phyloP scores from a whole-genome alignment of 2,113 vertebrate species.

The Ptyas mucosa region DNA sequence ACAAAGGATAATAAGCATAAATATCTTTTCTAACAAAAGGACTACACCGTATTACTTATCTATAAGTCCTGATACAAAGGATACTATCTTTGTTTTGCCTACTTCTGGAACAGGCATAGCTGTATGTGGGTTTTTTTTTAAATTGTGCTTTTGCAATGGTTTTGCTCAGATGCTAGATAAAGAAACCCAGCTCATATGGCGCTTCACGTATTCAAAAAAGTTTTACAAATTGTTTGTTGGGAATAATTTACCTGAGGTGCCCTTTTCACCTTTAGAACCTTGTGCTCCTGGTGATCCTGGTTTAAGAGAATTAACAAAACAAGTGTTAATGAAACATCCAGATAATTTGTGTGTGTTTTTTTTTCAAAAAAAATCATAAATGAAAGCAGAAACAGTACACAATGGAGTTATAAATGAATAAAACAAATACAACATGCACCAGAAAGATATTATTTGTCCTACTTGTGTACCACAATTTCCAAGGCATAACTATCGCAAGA shows the following conservation, averaged over 20 bases:
- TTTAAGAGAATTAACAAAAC: conserved; percentile 23
- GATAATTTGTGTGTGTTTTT: neutral
- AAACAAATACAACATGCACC: neutral
- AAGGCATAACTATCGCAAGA: neutral
- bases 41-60: neutral
- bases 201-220: neutral
- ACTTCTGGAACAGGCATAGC: neutral
- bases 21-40: neutral
- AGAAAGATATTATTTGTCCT: neutral
- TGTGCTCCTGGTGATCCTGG: conserved; percentile 37
- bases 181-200: neutral
- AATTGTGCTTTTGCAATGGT: neutral
- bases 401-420: neutral
- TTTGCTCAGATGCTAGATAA: neutral
- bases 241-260: conserved; percentile 39
- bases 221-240: neutral
- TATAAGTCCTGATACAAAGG: neutral
- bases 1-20: neutral
- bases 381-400: neutral
- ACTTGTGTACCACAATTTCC: neutral
- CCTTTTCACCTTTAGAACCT: conserved; percentile 63
- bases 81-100: neutral
- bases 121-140: neutral
- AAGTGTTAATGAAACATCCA: neutral
- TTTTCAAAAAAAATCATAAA: neutral